These are phyloP conservation scores for Apocrypta bakeri DNA, from an alignment of 1,140 invertebrate genomes.

Conservation along the genomic window DNA sequence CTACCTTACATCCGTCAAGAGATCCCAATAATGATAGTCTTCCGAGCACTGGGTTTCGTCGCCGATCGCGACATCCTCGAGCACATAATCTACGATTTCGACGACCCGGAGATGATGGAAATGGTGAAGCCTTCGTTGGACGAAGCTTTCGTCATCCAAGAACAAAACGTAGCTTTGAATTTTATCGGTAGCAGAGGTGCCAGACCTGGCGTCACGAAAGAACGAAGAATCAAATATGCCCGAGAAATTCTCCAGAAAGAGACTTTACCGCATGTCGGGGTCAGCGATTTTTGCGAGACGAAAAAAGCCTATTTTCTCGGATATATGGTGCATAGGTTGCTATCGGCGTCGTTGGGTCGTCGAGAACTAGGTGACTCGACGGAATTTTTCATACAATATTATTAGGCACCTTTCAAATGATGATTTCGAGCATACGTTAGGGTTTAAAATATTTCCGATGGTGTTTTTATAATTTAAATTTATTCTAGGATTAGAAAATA, in stretches of 20 bases:
- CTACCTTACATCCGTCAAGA: slow-evolving; percentile 98
- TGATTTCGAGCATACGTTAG: too few species aligned
- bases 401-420: too few species aligned
- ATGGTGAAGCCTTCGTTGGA: slow-evolving; percentile 99
- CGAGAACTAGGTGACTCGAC: slow-evolving; percentile 85
- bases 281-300: slow-evolving; percentile 98
- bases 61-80: slow-evolving; percentile 98
- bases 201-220: slow-evolving; percentile 95
- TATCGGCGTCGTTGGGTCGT: slow-evolving; percentile 92
- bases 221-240: slow-evolving; percentile 98
- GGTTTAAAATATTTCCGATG: too few species aligned
- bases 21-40: slow-evolving; percentile 99
- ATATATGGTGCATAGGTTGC: slow-evolving; percentile 97
- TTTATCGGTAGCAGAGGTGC: slow-evolving; percentile 98
- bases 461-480: too few species aligned
- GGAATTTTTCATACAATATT: too few species aligned
- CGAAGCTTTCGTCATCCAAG: slow-evolving; percentile 99
- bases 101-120: slow-evolving; percentile 99
- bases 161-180: slow-evolving; percentile 97
- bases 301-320: slow-evolving; percentile 98
- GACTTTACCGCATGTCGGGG: slow-evolving; percentile 98
- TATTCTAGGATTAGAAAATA: too few species aligned
- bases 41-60: slow-evolving; percentile 96
- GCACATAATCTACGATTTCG: slow-evolving; percentile 99
- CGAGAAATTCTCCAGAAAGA: slow-evolving; percentile 99